These are phyloP conservation scores for Eunapius fragilis DNA, from an alignment of 37 sponge, comb jelly and placozoan genomes.

Conservation along the genomic window DNA sequence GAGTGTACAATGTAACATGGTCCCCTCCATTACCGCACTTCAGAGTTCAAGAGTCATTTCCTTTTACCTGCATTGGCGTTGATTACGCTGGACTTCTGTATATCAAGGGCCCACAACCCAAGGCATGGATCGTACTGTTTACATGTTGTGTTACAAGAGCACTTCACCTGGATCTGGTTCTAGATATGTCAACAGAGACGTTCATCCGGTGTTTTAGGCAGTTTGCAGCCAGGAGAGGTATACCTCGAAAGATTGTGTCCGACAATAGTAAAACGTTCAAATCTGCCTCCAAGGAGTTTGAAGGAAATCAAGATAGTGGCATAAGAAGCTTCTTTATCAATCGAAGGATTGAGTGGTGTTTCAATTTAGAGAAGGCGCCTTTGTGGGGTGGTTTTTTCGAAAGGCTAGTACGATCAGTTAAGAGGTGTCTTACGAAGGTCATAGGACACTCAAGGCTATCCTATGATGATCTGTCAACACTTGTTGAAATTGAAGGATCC, in stretches of 20 bases:
- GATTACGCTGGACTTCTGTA: constrained; percentile 9
- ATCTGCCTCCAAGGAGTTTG: constrained; percentile 27
- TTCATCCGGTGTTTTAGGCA: constrained; percentile 41
- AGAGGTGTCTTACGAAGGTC: constrained; percentile 45
- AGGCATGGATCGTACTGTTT: neutral
- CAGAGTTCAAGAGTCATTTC: constrained; percentile 16
- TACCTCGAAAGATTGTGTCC: constrained; percentile 28
- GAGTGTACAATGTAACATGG: no score
- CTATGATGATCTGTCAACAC: constrained; percentile 48
- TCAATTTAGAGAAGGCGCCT: constrained; percentile 44
- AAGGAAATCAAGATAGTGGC: constrained; percentile 3
- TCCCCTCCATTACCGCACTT: constrained; percentile 22
- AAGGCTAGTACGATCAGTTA: constrained; percentile 28
- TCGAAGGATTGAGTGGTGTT: no score
- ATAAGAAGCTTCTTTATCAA: constrained; percentile 26
- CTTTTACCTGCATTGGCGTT: constrained; percentile 15
- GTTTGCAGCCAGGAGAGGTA: constrained; percentile 60
- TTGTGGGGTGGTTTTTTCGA: constrained; percentile 71
- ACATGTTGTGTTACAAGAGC: constrained; percentile 41
- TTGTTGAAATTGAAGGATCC: constrained; percentile 29
- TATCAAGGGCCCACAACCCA: neutral
- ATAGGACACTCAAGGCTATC: constrained; percentile 45
- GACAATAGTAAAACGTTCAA: constrained; percentile 51
- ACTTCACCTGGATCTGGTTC: constrained; percentile 34
- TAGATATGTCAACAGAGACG: constrained; percentile 16